Evolutionary conservation across 1,140 invertebrate species (phyloP).

Genomic region (Brachionus sp.): DNA sequence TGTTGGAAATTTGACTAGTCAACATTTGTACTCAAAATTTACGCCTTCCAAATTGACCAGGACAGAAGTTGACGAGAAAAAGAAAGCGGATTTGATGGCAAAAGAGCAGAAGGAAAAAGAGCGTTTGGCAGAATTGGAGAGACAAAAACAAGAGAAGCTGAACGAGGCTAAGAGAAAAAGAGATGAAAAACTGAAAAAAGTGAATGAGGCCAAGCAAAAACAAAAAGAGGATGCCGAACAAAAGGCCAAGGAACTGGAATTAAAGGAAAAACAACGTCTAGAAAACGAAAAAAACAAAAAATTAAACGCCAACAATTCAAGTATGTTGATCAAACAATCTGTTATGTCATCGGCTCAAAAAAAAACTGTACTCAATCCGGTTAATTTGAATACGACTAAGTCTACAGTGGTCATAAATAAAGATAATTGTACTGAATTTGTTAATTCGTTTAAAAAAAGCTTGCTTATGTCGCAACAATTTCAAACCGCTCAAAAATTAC

Average conservation of each 20-base stretch:
- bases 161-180: conserved; percentile 2
- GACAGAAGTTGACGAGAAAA: conserved; percentile 15
- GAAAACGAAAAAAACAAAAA: not conserved
- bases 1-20: conserved; percentile 8
- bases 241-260: conserved; percentile 17
- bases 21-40: conserved; percentile 7
- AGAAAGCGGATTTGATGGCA: not conserved
- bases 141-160: not conserved
- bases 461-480: not conserved
- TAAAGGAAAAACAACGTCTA: not conserved
- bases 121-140: not conserved
- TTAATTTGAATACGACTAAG: not conserved
- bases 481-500: not conserved
- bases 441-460: conserved; percentile 41
- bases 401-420: not conserved
- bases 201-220: conserved; percentile 19
- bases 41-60: conserved; percentile 14
- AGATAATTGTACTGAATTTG: conserved; percentile 20
- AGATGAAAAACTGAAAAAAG: conserved; percentile 28
- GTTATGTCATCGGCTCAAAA: conserved; percentile 11
- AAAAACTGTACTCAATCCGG: not conserved
- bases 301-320: conserved; percentile 26
- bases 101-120: conserved; percentile 23
- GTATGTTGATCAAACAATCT: not conserved
- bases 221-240: conserved; percentile 25